Evolutionary conservation across 2,113 vertebrate genomes (phyloP).

Genomic region (Miniopterus natalensis): DNA sequence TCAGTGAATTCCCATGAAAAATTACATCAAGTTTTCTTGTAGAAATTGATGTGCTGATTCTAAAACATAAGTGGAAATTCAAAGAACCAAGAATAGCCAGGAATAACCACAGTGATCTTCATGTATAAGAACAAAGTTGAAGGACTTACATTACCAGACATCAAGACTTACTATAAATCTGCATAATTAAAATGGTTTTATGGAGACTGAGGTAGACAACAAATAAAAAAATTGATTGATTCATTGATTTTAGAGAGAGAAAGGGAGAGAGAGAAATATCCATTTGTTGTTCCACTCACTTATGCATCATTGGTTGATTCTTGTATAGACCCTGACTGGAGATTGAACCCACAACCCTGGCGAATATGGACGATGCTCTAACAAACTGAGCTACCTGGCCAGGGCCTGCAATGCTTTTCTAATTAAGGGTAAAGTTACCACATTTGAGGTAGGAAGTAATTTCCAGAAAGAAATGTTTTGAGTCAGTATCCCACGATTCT

Average conservation of each 20-base stretch:
- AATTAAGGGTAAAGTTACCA: neutral
- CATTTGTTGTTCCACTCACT: neutral
- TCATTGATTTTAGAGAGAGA: neutral
- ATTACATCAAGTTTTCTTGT: neutral
- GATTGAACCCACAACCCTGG: neutral
- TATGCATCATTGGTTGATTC: neutral
- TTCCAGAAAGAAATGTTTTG: neutral
- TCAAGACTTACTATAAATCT: neutral
- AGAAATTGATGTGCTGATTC: neutral
- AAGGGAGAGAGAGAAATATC: neutral
- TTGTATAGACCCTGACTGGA: neutral
- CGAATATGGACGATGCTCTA: neutral
- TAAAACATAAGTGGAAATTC: constrained; percentile 9
- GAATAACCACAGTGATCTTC: neutral
- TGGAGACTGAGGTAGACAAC: neutral
- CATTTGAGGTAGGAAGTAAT: neutral
- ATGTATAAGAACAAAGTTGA: neutral
- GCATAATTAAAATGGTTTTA: neutral
- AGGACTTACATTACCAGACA: neutral
- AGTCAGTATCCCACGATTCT: neutral
- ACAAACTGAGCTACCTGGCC: neutral
- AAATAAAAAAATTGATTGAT: neutral
- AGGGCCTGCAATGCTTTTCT: neutral
- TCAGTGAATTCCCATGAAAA: neutral
- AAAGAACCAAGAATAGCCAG: neutral